Conservation (phyloP, 2,797 vertebrate species). For the Florisuga fusca region DNA sequence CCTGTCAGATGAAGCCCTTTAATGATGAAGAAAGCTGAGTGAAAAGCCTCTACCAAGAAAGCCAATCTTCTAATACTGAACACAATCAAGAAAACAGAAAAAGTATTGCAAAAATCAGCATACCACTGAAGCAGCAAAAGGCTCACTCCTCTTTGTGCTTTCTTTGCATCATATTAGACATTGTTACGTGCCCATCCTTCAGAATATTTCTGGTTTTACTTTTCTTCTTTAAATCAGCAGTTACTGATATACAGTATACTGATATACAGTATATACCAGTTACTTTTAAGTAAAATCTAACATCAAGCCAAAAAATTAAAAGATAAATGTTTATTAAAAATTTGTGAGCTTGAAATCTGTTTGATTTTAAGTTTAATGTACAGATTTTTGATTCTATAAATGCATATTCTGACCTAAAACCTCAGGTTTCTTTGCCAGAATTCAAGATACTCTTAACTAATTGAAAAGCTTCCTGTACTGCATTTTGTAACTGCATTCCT, state of each 20-base stretch:
- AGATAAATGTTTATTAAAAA: neutral
- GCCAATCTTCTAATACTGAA: neutral
- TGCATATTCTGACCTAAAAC: neutral
- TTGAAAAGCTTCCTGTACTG: neutral
- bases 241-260: too few species aligned
- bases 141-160: neutral
- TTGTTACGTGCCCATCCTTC: neutral
- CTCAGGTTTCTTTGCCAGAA: neutral
- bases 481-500: neutral
- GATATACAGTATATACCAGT: too few species aligned
- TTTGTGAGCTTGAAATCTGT: neutral
- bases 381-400: neutral
- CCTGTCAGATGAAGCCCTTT: neutral
- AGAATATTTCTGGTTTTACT: neutral
- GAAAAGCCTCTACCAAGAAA: slow-evolving; percentile 7
- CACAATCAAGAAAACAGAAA: neutral
- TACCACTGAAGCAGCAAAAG: neutral
- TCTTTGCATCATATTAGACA: neutral
- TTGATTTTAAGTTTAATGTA: neutral
- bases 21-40: neutral
- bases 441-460: neutral
- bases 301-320: neutral
- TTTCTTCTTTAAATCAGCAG: neutral
- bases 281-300: neutral
- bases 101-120: neutral